Evolutionary conservation across 1,140 invertebrate genomes (phyloP).

Genomic region (Diorhabda carinulata): DNA sequence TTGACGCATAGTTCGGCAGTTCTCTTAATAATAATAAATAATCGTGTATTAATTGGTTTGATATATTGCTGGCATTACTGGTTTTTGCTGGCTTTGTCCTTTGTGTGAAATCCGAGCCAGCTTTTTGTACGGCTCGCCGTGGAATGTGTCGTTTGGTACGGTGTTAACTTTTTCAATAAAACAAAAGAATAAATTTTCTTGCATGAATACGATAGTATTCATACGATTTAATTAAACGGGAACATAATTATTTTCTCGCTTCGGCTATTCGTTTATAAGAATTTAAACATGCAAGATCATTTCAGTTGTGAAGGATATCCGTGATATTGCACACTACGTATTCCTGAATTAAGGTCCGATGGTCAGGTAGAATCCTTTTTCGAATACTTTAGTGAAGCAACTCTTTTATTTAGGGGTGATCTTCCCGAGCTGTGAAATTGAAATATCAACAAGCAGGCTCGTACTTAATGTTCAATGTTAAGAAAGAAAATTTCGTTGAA

Average conservation of each 20-base stretch:
- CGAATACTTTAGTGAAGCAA: too few relatives aligned
- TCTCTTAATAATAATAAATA: slow-evolving; percentile 42
- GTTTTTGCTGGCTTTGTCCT: slow-evolving; percentile 40
- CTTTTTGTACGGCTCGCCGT: slow-evolving; percentile 31
- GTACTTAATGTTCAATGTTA: too few relatives aligned
- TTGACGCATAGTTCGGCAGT: slow-evolving; percentile 36
- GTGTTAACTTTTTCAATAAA: slow-evolving; percentile 29
- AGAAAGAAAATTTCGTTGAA: too few relatives aligned
- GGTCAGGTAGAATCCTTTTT: too few relatives aligned
- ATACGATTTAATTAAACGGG: slow-evolving; percentile 8
- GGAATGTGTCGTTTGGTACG: slow-evolving; percentile 32
- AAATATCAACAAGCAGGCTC: too few relatives aligned
- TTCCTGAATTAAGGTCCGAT: too few relatives aligned
- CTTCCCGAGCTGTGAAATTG: too few relatives aligned
- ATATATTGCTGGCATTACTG: slow-evolving; percentile 40
- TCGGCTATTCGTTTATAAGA: not conserved
- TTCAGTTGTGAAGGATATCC: too few relatives aligned
- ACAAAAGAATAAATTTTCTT: slow-evolving; percentile 19
- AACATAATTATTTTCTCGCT: slow-evolving; percentile 18
- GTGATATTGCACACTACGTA: too few relatives aligned
- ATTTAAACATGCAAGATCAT: too few relatives aligned
- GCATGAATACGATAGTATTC: slow-evolving; percentile 14
- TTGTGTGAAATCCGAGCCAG: slow-evolving; percentile 36
- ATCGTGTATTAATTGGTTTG: slow-evolving; percentile 43
- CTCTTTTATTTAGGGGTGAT: too few relatives aligned